Conservation (phyloP, 1,140 invertebrate genomes). For the Drosophila arizonae region DNA sequence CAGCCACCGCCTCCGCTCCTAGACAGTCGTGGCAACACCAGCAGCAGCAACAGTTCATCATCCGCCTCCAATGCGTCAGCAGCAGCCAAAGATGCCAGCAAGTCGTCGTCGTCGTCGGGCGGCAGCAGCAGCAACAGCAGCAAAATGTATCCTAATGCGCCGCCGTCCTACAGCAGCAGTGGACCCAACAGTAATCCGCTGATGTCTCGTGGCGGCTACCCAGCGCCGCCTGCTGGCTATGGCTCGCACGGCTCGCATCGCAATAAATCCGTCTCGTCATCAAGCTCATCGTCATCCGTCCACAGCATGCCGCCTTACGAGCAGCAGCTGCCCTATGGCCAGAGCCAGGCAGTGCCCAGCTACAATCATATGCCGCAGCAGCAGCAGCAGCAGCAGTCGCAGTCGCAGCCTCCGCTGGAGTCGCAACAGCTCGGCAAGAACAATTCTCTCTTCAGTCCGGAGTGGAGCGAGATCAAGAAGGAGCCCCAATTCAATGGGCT, state of each 20-base stretch:
- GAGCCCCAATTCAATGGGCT: conserved; percentile 67
- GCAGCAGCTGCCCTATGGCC: conserved; percentile 66
- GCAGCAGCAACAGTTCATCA: conserved; percentile 6
- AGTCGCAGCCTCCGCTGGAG: conserved; percentile 29
- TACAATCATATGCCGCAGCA: conserved; percentile 59
- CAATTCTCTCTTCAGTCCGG: conserved; percentile 77
- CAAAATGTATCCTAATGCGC: conserved; percentile 70
- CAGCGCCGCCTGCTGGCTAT: conserved; percentile 41
- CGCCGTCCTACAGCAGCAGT: conserved; percentile 60
- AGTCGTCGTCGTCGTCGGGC: conserved; percentile 11
- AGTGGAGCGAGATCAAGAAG: conserved; percentile 73
- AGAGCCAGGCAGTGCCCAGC: conserved; percentile 53
- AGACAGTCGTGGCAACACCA: conserved; percentile 33
- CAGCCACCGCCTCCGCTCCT: conserved; percentile 49
- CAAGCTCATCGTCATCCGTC: conserved; percentile 62
- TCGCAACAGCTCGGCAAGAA: conserved; percentile 43
- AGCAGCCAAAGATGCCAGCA: conserved; percentile 59
- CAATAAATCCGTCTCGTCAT: conserved; percentile 65
- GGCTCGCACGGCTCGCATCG: conserved; percentile 53
- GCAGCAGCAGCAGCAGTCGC: conserved; percentile 9
- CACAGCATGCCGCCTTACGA: conserved; percentile 66
- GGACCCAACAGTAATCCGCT: conserved; percentile 48
- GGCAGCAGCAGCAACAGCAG: conserved; percentile 59
- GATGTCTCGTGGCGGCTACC: conserved; percentile 67
- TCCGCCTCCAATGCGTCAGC: conserved; percentile 47